phyloP scores from a whole-genome alignment of 2,888 invertebrate species.

The Cetonia aurata region DNA sequence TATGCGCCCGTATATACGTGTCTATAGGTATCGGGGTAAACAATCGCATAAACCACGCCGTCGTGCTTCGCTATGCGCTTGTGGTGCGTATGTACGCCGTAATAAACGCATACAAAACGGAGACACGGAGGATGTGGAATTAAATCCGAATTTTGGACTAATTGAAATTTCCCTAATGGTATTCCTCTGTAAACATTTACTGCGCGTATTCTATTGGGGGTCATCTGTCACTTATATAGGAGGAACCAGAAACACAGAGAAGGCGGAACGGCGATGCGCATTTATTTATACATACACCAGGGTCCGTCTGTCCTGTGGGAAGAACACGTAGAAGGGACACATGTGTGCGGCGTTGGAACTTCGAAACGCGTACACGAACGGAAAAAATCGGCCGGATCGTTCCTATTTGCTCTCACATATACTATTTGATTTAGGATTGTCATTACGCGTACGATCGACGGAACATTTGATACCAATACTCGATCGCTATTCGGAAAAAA shows the following conservation, averaged over 20 bases:
- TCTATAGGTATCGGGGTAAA: neutral
- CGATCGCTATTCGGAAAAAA: conserved; percentile 6
- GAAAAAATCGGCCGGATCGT: conserved; percentile 45
- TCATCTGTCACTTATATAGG: conserved; percentile 66
- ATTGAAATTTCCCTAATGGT: conserved; percentile 68
- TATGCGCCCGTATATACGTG: conserved; percentile 23
- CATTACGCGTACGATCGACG: conserved; percentile 6
- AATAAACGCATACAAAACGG: conserved; percentile 12
- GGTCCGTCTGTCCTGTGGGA: conserved; percentile 53
- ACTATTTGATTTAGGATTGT: conserved; percentile 40
- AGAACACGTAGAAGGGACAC: conserved; percentile 51
- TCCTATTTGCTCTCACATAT: conserved; percentile 24
- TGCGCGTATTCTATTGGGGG: conserved; percentile 60
- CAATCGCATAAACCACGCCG: conserved; percentile 6
- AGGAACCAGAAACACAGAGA: conserved; percentile 57
- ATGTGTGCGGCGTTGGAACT: conserved; percentile 47
- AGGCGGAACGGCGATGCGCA: conserved; percentile 58
- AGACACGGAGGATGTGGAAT: conserved; percentile 34
- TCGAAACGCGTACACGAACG: conserved; percentile 45
- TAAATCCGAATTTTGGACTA: conserved; percentile 54
- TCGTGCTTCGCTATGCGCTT: neutral
- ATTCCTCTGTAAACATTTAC: conserved; percentile 65
- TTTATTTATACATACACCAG: conserved; percentile 54
- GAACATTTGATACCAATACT: neutral
- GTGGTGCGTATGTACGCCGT: conserved; percentile 8